These are phyloP conservation scores for Anastatus disparis DNA, from an alignment of 1,140 invertebrate genomes.

Conservation along the genomic window DNA sequence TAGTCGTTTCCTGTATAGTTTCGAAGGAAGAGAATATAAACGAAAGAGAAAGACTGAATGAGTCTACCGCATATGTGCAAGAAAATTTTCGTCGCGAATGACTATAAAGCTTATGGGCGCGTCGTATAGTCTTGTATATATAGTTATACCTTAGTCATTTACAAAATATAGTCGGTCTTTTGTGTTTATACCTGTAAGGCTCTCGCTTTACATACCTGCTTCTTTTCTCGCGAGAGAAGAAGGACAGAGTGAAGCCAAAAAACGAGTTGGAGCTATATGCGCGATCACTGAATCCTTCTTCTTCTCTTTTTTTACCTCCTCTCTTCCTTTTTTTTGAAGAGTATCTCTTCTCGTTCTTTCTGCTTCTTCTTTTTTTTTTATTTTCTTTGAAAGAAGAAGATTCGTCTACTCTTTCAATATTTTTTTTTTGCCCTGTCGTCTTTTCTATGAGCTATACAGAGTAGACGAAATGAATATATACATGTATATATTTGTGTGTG, in stretches of 20 bases:
- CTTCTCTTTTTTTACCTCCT: neutral
- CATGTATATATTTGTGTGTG: no score
- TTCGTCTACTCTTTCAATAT: neutral
- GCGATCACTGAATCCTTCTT: neutral
- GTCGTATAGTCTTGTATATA: no score
- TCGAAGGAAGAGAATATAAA: neutral
- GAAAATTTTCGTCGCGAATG: no score
- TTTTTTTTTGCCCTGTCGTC: neutral
- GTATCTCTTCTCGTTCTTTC: neutral
- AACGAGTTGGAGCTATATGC: constrained; percentile 6
- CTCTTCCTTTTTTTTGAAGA: neutral
- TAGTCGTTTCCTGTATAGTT: neutral
- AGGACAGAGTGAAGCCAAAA: constrained; percentile 1
- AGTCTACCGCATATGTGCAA: no score
- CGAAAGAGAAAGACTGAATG: neutral
- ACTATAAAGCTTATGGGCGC: no score
- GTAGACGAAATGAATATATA: neutral
- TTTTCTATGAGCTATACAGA: neutral
- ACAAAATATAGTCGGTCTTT: no score
- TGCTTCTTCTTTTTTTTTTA: neutral
- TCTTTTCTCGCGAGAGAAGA: neutral
- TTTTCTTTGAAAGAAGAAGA: no score
- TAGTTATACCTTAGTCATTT: no score
- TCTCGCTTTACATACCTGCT: constrained; percentile 24
- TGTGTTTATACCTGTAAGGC: neutral